These are phyloP conservation scores for Acanthiza pusilla DNA, from an alignment of 2,797 vertebrate species.

Conservation along the genomic window DNA sequence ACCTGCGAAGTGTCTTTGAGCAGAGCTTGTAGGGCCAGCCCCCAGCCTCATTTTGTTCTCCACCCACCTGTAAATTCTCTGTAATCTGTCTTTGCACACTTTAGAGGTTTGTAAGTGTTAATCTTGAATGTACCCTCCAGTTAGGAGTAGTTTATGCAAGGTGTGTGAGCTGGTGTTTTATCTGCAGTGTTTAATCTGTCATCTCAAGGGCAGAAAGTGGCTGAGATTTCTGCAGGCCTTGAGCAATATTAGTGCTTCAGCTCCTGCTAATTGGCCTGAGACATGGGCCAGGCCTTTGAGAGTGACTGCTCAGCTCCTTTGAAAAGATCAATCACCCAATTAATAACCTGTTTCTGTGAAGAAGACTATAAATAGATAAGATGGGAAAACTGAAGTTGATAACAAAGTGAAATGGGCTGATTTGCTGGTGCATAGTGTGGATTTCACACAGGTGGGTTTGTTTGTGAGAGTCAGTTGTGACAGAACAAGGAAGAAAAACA, in stretches of 20 bases:
- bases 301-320: background rate
- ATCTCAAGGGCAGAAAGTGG: background rate
- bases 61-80: background rate
- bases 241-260: background rate
- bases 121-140: background rate
- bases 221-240: background rate
- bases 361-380: background rate
- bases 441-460: background rate
- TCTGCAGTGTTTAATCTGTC: background rate
- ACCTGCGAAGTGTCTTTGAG: background rate
- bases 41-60: background rate
- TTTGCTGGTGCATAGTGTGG: background rate
- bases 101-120: background rate
- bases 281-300: background rate
- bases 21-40: background rate
- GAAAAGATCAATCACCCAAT: background rate
- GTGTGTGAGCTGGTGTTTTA: background rate
- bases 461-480: background rate
- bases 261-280: background rate
- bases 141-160: background rate
- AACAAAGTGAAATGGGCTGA: background rate
- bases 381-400: background rate
- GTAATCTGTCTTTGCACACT: background rate
- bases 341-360: background rate
- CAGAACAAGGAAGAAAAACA: background rate